phyloP scores from a whole-genome alignment of 2,888 invertebrate genomes.

The Ceramica pisi region DNA sequence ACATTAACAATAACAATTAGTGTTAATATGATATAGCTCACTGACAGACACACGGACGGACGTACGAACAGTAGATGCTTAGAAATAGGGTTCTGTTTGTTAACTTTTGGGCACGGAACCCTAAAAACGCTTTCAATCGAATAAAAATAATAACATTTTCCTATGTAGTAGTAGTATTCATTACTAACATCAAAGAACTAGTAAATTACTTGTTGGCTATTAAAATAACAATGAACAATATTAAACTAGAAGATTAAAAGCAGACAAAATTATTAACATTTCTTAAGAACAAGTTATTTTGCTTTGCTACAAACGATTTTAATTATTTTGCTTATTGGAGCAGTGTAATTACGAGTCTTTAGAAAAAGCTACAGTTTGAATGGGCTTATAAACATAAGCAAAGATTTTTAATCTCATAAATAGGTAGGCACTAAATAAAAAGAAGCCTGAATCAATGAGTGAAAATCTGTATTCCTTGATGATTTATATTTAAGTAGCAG shows the following conservation, averaged over 20 bases:
- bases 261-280: slow-evolving; percentile 3
- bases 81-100: too few relatives aligned
- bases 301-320: background rate
- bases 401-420: background rate
- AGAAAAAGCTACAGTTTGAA: background rate
- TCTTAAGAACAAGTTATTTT: background rate
- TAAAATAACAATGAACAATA: background rate
- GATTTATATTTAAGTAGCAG: background rate
- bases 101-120: too few relatives aligned
- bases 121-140: too few relatives aligned
- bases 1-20: too few relatives aligned
- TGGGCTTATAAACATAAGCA: background rate
- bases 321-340: slow-evolving; percentile 16
- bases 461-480: too few relatives aligned
- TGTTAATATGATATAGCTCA: too few relatives aligned
- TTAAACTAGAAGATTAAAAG: slow-evolving; percentile 12
- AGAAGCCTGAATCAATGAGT: too few relatives aligned
- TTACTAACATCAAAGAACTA: background rate
- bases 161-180: background rate
- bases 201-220: slow-evolving; percentile 5
- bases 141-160: background rate
- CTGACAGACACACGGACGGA: too few relatives aligned
- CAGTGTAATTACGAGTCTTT: too few relatives aligned
- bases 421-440: background rate
- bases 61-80: too few relatives aligned